Conservation (phyloP, 53 echinoderm and acorn worm species). For the Stichopus horrens region DNA sequence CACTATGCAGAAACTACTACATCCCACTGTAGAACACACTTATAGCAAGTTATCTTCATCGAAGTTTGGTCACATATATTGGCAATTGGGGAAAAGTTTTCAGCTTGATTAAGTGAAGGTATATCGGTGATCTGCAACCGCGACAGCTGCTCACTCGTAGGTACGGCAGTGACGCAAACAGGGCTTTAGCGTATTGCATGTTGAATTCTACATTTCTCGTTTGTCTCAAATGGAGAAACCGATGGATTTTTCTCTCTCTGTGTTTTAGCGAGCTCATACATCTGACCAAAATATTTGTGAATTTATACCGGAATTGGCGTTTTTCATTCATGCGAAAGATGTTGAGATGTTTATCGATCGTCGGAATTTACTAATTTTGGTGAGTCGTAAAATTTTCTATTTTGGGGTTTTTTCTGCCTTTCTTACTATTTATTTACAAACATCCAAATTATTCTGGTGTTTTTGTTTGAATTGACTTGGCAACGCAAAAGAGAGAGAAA, state of each 20-base stretch:
- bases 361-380: not conserved
- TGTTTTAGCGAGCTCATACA: not conserved
- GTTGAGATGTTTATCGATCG: not conserved
- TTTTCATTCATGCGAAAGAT: not conserved
- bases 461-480: too few relatives aligned
- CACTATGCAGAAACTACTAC: not conserved
- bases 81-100: not conserved
- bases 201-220: too few relatives aligned
- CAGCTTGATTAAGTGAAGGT: not conserved
- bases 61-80: not conserved
- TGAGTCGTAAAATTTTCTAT: not conserved
- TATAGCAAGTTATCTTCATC: not conserved
- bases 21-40: not conserved
- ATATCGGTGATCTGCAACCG: not conserved
- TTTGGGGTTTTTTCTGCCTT: not conserved
- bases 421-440: too few relatives aligned
- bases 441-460: too few relatives aligned
- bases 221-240: too few relatives aligned
- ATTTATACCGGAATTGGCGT: not conserved
- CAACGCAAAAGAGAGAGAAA: too few relatives aligned
- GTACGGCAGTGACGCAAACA: not conserved
- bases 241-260: too few relatives aligned
- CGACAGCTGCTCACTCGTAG: constrained; percentile 8
- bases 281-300: not conserved
- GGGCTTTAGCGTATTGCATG: not conserved